Percentiles rank a stretch among this genome's conserved stretches.
Conservation (phyloP, 2,888 invertebrate genomes). For the Nemotelus pantherinus region DNA sequence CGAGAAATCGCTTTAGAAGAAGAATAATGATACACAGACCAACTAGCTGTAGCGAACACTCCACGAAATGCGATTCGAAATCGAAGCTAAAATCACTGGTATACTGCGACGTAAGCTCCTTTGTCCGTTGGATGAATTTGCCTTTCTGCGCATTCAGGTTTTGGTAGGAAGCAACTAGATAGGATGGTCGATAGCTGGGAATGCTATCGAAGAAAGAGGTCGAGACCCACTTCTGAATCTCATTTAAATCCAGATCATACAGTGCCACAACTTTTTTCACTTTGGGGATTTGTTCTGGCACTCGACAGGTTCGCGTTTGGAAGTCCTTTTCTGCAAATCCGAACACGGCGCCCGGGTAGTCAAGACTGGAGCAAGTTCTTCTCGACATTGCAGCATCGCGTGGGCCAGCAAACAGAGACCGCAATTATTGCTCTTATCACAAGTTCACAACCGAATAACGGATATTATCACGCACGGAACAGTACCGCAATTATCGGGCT, state of each 20-base stretch:
- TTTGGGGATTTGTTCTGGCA: not conserved
- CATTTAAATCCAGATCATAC: conserved; percentile 6
- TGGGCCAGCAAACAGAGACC: conserved; percentile 25
- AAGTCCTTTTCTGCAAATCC: conserved; percentile 7
- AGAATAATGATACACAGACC: conserved; percentile 44
- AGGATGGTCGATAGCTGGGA: conserved; percentile 40
- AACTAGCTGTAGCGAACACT: conserved; percentile 45
- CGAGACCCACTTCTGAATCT: conserved; percentile 30
- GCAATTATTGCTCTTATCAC: not conserved
- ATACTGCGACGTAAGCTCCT: not conserved
- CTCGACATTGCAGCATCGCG: conserved; percentile 39
- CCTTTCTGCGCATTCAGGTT: conserved; percentile 34
- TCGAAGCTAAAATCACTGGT: conserved; percentile 11
- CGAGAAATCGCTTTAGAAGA: conserved; percentile 44
- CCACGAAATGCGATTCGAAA: conserved; percentile 43
- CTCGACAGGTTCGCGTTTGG: conserved; percentile 19
- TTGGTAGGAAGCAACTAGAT: conserved; percentile 44
- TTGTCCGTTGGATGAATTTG: conserved; percentile 7
- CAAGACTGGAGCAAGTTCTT: conserved; percentile 27
- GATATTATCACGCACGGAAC: conserved; percentile 3
- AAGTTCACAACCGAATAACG: not conserved
- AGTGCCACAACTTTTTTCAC: conserved; percentile 15
- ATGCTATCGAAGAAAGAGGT: conserved; percentile 33
- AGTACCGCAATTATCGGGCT: not conserved
- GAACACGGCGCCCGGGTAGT: conserved; percentile 29